Evolutionary conservation across 2,797 vertebrate genomes (phyloP), one percentile per base, ranked within the genome.

Genomic region (Phataginus tricuspis): DNA sequence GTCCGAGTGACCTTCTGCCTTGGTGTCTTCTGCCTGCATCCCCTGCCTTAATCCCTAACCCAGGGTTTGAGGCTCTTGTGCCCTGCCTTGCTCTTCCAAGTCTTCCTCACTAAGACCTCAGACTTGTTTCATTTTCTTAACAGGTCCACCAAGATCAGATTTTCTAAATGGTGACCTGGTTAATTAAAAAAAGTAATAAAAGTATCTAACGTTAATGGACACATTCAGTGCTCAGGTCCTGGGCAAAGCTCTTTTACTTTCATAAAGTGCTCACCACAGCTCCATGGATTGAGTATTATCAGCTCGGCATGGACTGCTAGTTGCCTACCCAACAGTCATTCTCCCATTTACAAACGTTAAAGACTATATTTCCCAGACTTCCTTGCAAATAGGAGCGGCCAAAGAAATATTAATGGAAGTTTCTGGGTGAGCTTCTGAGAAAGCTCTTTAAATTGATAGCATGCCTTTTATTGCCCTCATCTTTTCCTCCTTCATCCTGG

Each of bases 141-240:
- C 15, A 74, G 29, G 18, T 82, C 37, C 25, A 74, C 34, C n/a
- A 66, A 57, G 11, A 23, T 72, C 55, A 79, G 51, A 21, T 45
- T 93, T 83, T 51, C 51, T 79, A 27, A 27, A 59, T 69, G 57
- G 78, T 37, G 31, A 68, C 23, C 7, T 79, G 25, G 7, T 72
- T 77, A 95, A 63, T 82, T 82, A 82, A 91, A 90, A 87, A 82
- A 14, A 15, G 39, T 45, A 55, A 66, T 57, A 55, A 78, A 80
- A 89, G 57, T 86, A 78, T 59, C 18, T n/a, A 42, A 42, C 49
- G 27, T 59, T 57, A 82, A 4, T 45, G 49, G 71, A 13, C 42
- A 75, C 14, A 21, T 63, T 7, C 8, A 85, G 61, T 63, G 45
- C 31, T 49, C 42, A 69, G 15, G 13, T 39, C 21, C 29, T 59